These are phyloP conservation scores for Heterotis niloticus DNA, from an alignment of 2,113 vertebrate genomes.

Conservation along the genomic window DNA sequence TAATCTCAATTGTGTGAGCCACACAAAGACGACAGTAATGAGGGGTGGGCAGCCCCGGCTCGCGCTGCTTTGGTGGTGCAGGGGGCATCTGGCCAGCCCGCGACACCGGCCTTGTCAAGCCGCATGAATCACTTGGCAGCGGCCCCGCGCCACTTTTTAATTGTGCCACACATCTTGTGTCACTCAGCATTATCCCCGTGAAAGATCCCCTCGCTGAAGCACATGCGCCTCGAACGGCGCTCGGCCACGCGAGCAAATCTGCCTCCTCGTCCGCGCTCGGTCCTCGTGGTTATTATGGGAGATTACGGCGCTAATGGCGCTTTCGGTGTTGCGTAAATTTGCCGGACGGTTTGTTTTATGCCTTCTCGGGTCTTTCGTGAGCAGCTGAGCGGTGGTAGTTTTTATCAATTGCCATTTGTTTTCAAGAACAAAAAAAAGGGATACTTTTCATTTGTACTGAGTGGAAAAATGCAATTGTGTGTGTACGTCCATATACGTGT, in stretches of 20 bases:
- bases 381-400: constrained; percentile 12
- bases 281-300: neutral
- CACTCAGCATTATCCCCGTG: constrained; percentile 27
- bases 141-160: constrained; percentile 2
- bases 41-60: neutral
- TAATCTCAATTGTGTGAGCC: constrained; percentile 35
- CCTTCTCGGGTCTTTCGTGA: neutral
- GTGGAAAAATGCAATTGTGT: no score
- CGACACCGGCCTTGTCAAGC: constrained; percentile 12
- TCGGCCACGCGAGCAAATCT: constrained; percentile 28
- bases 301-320: neutral
- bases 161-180: constrained; percentile 28
- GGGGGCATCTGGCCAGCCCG: neutral
- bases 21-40: constrained; percentile 24
- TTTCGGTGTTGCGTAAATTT: neutral
- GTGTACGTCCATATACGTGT: neutral
- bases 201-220: constrained; percentile 3
- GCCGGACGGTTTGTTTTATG: neutral
- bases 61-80: neutral
- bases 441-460: neutral
- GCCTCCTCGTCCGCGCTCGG: neutral
- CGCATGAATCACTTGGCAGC: neutral
- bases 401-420: constrained; percentile 15
- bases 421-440: neutral
- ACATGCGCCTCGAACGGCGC: constrained; percentile 12